Conservation (phyloP, 2,888 invertebrate species). For the Andrena trimmerana region DNA sequence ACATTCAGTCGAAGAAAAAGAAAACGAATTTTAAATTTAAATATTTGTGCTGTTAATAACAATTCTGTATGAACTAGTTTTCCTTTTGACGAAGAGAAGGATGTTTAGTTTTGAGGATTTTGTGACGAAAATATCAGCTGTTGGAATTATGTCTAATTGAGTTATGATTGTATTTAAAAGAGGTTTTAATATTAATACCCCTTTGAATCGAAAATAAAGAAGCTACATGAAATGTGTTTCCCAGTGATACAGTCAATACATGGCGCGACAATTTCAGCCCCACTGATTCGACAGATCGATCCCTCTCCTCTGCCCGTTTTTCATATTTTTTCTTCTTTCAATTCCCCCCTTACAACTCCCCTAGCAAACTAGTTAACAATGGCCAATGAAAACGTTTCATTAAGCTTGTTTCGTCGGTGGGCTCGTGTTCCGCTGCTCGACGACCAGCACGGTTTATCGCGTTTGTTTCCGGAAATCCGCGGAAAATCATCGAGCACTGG, state of each 20-base stretch:
- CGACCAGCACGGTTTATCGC: constrained; percentile 60
- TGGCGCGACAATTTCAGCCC: neutral
- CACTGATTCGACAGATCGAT: neutral
- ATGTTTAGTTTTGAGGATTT: too few relatives aligned
- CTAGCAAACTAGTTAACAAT: constrained; percentile 53
- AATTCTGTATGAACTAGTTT: too few relatives aligned
- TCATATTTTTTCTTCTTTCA: constrained; percentile 27
- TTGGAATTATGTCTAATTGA: too few relatives aligned
- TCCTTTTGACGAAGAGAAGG: too few relatives aligned
- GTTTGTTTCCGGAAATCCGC: constrained; percentile 64
- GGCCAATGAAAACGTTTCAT: constrained; percentile 70
- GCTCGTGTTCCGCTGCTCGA: constrained; percentile 48
- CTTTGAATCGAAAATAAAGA: too few relatives aligned
- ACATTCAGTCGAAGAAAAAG: too few relatives aligned
- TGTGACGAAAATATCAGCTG: too few relatives aligned
- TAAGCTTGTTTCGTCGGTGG: constrained; percentile 58
- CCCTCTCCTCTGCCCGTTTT: constrained; percentile 11
- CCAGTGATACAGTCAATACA: neutral
- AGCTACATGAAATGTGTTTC: too few relatives aligned
- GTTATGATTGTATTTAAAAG: too few relatives aligned
- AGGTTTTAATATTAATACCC: too few relatives aligned
- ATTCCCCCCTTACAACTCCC: constrained; percentile 32
- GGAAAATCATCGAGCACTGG: constrained; percentile 60
- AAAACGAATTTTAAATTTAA: too few relatives aligned
- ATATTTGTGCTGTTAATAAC: too few relatives aligned